A percentile compares a stretch with the other conserved stretches of the same genome.
Conservation (phyloP, 2,113 vertebrate species). For the Otis tarda region DNA sequence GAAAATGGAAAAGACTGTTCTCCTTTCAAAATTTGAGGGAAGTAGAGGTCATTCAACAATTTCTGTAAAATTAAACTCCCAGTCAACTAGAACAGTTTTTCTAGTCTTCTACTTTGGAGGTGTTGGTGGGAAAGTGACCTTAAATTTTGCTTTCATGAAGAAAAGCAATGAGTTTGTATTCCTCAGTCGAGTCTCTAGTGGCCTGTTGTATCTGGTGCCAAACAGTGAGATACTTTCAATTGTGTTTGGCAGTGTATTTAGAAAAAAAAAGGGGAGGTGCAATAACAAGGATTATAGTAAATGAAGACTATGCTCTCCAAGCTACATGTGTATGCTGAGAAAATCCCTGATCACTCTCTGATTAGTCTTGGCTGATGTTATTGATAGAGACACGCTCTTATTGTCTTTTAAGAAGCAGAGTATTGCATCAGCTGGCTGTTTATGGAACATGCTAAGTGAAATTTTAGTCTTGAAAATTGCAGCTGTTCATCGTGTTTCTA, state of each 20-base stretch:
- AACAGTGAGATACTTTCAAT: background rate
- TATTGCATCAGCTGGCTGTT: background rate
- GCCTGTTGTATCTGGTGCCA: background rate
- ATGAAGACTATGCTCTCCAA: background rate
- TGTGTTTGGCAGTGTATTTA: background rate
- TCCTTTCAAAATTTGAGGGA: background rate
- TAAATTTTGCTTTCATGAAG: background rate
- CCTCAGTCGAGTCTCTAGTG: background rate
- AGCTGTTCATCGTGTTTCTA: accelerated
- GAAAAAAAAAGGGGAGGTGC: background rate
- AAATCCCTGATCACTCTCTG: background rate
- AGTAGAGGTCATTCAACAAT: background rate
- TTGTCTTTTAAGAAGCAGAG: background rate
- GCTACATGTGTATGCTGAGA: background rate
- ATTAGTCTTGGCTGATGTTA: background rate
- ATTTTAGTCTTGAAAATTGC: background rate
- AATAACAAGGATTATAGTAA: background rate
- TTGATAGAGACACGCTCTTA: background rate
- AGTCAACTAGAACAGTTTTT: background rate
- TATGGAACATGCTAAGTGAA: background rate
- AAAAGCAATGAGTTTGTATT: background rate
- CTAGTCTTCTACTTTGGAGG: background rate
- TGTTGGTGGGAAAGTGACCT: background rate
- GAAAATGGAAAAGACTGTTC: background rate
- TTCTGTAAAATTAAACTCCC: background rate